Evolutionary conservation across 1,140 invertebrate species (phyloP).

Genomic region (Piezodorus guildinii): DNA sequence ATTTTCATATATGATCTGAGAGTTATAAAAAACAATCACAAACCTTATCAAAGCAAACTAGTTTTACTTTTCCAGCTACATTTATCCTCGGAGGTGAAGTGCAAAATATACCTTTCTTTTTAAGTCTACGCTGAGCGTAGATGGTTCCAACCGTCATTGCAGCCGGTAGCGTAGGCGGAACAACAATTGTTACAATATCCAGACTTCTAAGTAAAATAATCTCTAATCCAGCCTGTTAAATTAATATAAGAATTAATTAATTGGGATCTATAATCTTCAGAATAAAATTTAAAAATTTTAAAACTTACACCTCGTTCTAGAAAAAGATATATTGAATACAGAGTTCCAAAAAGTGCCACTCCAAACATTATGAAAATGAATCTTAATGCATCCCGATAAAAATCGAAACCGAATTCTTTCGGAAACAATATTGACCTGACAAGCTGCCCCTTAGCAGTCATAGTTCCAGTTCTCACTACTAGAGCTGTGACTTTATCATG

Average conservation of each 20-base stretch:
- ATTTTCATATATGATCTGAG: neutral
- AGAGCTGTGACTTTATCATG: constrained; percentile 58
- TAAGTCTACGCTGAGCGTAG: constrained; percentile 68
- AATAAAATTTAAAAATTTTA: constrained; percentile 11
- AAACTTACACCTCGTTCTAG: constrained; percentile 39
- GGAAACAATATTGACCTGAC: constrained; percentile 85
- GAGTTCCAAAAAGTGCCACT: constrained; percentile 42
- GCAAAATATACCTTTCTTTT: constrained; percentile 70
- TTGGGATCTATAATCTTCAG: neutral
- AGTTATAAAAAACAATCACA: neutral
- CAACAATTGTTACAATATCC: constrained; percentile 87
- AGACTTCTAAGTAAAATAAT: constrained; percentile 49
- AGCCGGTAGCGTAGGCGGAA: constrained; percentile 83
- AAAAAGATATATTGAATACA: constrained; percentile 44
- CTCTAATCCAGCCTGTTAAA: constrained; percentile 32
- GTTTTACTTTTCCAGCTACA: constrained; percentile 75
- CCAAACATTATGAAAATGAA: constrained; percentile 50
- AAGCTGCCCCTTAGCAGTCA: constrained; percentile 76
- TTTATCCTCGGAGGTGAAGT: constrained; percentile 81
- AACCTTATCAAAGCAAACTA: constrained; percentile 90
- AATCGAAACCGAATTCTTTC: constrained; percentile 78
- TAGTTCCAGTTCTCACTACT: constrained; percentile 73
- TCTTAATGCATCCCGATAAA: constrained; percentile 77
- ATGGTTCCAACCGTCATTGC: constrained; percentile 82
- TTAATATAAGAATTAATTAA: constrained; percentile 1